Conservation (phyloP, 2,113 vertebrate genomes). For the Protomyctophum bolini region DNA sequence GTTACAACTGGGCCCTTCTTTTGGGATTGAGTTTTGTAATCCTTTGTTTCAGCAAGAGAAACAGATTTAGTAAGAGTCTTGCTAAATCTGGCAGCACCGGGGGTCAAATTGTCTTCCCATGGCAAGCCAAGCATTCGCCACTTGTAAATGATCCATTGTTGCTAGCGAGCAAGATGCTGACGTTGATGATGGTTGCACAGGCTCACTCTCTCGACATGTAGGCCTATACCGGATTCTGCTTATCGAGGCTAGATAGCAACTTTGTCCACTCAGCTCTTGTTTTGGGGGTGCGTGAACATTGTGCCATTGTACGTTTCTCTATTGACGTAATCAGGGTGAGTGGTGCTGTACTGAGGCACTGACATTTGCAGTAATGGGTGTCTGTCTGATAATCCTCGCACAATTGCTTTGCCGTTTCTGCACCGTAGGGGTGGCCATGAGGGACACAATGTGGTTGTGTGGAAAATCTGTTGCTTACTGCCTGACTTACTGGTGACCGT, state of each 20-base stretch:
- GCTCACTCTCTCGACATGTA: slow-evolving; percentile 7
- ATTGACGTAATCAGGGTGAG: slow-evolving; percentile 71
- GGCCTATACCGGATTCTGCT: slow-evolving; percentile 66
- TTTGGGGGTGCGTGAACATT: slow-evolving; percentile 52
- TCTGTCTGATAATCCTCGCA: slow-evolving; percentile 63
- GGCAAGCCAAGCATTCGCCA: no score
- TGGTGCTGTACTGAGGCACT: slow-evolving; percentile 67
- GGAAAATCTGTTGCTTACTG: slow-evolving; percentile 57
- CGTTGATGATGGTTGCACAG: no score
- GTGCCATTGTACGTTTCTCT: slow-evolving; percentile 46
- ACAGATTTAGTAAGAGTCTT: no score
- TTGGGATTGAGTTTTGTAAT: slow-evolving; percentile 29
- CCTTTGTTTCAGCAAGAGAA: no score
- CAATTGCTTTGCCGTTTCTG: slow-evolving; percentile 57
- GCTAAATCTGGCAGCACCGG: no score
- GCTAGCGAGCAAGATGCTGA: no score
- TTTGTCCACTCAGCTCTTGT: slow-evolving; percentile 25
- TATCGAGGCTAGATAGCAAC: slow-evolving; percentile 40
- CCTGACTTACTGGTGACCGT: slow-evolving; percentile 43
- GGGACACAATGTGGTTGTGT: slow-evolving; percentile 42
- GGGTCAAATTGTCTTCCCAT: no score
- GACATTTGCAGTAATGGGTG: slow-evolving; percentile 69
- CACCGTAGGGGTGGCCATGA: slow-evolving; percentile 45
- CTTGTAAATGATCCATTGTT: no score
- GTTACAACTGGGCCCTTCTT: neutral